Base-by-base conservation (phyloP, 92 coral and sea anemone genomes). In the Epizoanthus illoricatus region DNA sequence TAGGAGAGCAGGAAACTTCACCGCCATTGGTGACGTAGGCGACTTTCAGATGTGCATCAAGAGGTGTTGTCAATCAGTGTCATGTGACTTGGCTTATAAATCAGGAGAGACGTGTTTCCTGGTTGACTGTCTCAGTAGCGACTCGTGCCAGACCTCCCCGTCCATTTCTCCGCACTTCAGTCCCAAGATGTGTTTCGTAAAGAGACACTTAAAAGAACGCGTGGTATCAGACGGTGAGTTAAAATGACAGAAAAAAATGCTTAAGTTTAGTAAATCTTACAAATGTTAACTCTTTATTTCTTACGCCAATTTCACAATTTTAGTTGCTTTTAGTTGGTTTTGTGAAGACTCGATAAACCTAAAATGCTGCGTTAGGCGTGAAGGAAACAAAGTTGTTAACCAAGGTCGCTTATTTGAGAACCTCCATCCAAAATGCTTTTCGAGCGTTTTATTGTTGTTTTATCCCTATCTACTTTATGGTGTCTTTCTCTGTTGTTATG, bases 1-100 rank as follows among this genome's bases (percentile, higher is more conserved):
- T 5, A 88, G 81, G 80, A 84, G 86, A 74, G 94, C 97, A 60
- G 97, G 97, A 84, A 93, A 93, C 81, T 93, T 93, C 75, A 93
- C 97, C 61, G 92, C 88, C 75, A 81, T 93, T 17, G 97, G 97
- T 10, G 97, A 93, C 74, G 92, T 93, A n/a, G 97, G 97, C 17
- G 94, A 93, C 80, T 93, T 90, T 68, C 91, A 87, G 42, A 81
- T 88, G 84, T 93, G 97, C 60, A 89, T 93, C 76, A 93, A 87
- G 54, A 88, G 97, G 11, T 93, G 97, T 80, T 93, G 97, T 81
- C 97, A 93, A 69, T 56, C 87, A 19, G 64, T 85, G 84, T 71
- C 70, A 33, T 93, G 97, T 74, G 90, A 93, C 88, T 47, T 93
- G 69, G 97, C 97, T 2, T 93, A 90, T 75, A 93, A 93, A 71